Percentiles rank a stretch among this genome's conserved stretches.
phyloP scores from a whole-genome alignment of 2,797 vertebrate genomes.

The Diplodus sargus region DNA sequence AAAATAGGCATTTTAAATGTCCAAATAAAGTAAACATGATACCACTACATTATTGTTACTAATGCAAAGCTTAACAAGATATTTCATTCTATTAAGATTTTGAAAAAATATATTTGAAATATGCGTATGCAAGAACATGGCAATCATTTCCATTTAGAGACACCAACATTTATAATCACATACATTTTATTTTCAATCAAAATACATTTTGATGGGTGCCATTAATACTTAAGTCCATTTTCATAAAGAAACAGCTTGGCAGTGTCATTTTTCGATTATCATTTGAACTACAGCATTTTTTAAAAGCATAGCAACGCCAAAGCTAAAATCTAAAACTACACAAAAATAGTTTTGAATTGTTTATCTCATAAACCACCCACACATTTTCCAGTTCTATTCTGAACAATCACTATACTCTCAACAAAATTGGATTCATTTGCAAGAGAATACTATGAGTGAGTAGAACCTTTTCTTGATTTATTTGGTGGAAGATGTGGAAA shows the following conservation, averaged over 20 bases:
- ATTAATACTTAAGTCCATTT: constrained; percentile 23
- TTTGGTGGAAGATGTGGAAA: constrained; percentile 46
- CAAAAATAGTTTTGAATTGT: background rate
- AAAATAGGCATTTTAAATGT: constrained; percentile 40
- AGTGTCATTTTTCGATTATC: constrained; percentile 19
- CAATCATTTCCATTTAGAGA: constrained; percentile 22
- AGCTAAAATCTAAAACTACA: constrained; percentile 30
- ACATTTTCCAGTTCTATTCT: background rate
- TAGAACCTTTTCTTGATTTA: constrained; percentile 37
- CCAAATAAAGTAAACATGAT: constrained; percentile 38
- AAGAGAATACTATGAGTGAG: constrained; percentile 19
- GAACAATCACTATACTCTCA: constrained; percentile 19
- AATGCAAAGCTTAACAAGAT: constrained; percentile 36
- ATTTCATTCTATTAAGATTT: constrained; percentile 7
- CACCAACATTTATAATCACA: constrained; percentile 8
- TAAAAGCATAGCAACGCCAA: constrained; percentile 43
- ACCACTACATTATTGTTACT: constrained; percentile 24
- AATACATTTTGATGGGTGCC: constrained; percentile 15
- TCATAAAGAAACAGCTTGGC: constrained; percentile 6
- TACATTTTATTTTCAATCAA: constrained; percentile 9
- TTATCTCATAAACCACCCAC: constrained; percentile 13
- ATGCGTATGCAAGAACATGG: constrained; percentile 24
- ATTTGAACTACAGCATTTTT: constrained; percentile 25
- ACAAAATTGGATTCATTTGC: constrained; percentile 4
- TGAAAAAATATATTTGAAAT: constrained; percentile 23